Evolutionary conservation across 2,888 invertebrate genomes (phyloP), one percentile per base, ranked within the genome.

Genomic region (Boloria euphrosyne): DNA sequence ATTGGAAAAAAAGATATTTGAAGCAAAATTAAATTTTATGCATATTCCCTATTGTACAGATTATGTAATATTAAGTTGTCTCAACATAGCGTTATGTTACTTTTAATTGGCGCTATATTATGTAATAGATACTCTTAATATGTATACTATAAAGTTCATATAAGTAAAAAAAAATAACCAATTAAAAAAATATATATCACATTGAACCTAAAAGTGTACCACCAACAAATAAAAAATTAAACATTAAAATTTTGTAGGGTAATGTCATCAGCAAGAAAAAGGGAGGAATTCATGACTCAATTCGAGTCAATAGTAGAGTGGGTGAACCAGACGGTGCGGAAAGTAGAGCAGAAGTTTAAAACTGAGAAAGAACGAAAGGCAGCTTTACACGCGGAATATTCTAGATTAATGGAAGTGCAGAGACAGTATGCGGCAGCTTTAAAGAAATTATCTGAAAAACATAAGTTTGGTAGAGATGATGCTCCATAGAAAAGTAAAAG

Each of bases 221-320:
- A 2, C 5, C 3, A n/a, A 49, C n/a, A 16, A 14, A n/a, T 49
- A 17, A 13, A 13, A 2, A 49, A 7, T 18, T 1, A 3, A 18
- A 18, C 17, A 14, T n/a, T 62, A 17, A 54, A 51, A 52, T 46
- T 47, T 74, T 70, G 53, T 80, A 96, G 97, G 82, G 98, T 98
- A 2, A 97, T 98, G 96, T 94, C 95, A 53, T 96, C 96, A 13
- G 89, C 93, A 5, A 94, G 95, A 72, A 95, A 96, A 31, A 95
- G 96, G 75, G 97, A 97, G 78, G 97, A 98, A 80, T 98, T 98
- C 83, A 93, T 98, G 79, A 94, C 95, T 67, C 98, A 99, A 84
- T 96, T 99, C 79, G 97, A 98, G 81, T 94, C 95, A 16, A 98
- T 98, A 79, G 96, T 98, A 3, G 96, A 96, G 43, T 97, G 97